Evolutionary conservation across 35 echinoderm and acorn worm genomes (phyloP).

Genomic region (Apostichopus japonicus): DNA sequence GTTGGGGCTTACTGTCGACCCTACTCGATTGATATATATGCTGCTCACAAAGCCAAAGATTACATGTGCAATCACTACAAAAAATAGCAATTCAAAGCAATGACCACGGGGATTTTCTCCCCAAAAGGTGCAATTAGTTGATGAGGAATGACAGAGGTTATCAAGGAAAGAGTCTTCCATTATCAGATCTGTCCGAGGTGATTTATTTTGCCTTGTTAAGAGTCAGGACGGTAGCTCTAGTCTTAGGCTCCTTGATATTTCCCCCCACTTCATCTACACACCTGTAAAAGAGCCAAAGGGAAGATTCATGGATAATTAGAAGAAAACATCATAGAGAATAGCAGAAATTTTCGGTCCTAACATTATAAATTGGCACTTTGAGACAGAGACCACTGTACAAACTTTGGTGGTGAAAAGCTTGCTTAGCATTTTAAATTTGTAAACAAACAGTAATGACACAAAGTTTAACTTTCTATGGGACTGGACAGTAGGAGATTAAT

Average conservation of each 20-base stretch:
- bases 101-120: slow-evolving; percentile 68
- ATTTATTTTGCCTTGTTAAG: no score
- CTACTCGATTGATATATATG: slow-evolving; percentile 60
- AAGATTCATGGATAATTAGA: no score
- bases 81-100: slow-evolving; percentile 78
- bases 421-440: slow-evolving; percentile 6
- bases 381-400: slow-evolving; percentile 2
- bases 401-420: slow-evolving; percentile 14
- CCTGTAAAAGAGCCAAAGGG: no score
- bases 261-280: no score
- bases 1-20: slow-evolving; percentile 66
- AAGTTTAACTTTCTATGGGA: no score
- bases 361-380: slow-evolving; percentile 7
- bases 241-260: no score
- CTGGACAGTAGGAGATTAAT: no score
- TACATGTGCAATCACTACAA: slow-evolving; percentile 60
- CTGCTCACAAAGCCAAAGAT: slow-evolving; percentile 74
- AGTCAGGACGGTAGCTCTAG: no score
- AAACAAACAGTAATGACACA: not conserved
- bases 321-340: no score
- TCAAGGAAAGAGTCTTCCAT: slow-evolving; percentile 49
- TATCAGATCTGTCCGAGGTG: not conserved
- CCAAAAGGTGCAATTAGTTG: slow-evolving; percentile 84
- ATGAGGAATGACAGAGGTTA: slow-evolving; percentile 66
- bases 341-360: no score